Evolutionary conservation across 2,888 invertebrate species (phyloP).

Genomic region (Myopa tessellatipennis): DNA sequence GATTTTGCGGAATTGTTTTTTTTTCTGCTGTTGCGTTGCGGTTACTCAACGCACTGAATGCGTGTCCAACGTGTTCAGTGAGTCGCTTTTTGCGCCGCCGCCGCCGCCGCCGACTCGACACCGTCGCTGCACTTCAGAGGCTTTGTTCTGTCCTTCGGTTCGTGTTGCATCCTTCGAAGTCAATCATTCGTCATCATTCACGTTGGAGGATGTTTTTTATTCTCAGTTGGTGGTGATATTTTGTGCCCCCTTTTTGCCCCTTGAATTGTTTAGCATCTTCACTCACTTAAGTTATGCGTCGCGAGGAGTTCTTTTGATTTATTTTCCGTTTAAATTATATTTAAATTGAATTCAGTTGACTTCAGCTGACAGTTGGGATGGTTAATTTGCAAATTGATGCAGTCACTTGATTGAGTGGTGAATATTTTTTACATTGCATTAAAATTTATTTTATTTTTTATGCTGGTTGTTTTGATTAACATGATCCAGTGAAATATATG

Average conservation of each 20-base stretch:
- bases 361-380: not conserved
- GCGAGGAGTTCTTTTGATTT: not conserved
- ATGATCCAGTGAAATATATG: no score
- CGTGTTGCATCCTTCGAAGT: conserved; percentile 2
- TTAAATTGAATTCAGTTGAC: conserved; percentile 2
- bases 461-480: no score
- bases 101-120: not conserved
- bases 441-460: not conserved
- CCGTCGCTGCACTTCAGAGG: not conserved
- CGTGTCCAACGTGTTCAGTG: not conserved
- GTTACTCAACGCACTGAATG: not conserved
- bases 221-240: not conserved
- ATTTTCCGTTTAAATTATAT: not conserved
- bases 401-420: not conserved
- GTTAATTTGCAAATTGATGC: conserved; percentile 8
- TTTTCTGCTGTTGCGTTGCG: not conserved
- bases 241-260: not conserved
- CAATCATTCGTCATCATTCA: conserved; percentile 11
- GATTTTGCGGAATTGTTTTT: not conserved
- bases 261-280: not conserved
- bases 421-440: not conserved
- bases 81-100: not conserved
- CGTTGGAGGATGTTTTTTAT: not conserved
- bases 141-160: not conserved
- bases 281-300: no score